A percentile compares a stretch with the other conserved stretches of the same genome.
These are phyloP conservation scores for Corythucha ciliata DNA, from an alignment of 2,888 invertebrate species.

Conservation along the genomic window DNA sequence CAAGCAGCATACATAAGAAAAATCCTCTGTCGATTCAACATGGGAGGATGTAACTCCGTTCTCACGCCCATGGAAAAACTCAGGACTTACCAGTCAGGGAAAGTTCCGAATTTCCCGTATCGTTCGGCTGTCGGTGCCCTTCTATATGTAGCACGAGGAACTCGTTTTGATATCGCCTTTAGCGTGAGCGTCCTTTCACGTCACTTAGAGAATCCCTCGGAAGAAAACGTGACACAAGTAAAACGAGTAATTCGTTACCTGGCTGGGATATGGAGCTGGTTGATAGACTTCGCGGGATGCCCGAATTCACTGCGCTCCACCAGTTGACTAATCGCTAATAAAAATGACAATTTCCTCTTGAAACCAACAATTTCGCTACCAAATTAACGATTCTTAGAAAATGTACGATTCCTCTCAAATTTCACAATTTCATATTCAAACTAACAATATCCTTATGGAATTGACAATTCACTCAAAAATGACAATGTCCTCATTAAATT, in stretches of 20 bases:
- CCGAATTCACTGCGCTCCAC: conserved; percentile 12
- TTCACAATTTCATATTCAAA: too few species aligned
- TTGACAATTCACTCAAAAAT: too few species aligned
- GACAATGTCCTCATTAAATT: too few species aligned
- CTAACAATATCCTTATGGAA: too few species aligned
- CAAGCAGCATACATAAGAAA: conserved; percentile 6
- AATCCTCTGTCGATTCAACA: background rate
- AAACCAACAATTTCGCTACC: too few species aligned
- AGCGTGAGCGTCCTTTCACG: conserved; percentile 10
- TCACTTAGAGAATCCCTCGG: conserved; percentile 11
- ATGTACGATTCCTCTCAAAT: too few species aligned
- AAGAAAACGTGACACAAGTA: conserved; percentile 1
- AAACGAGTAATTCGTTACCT: conserved; percentile 11
- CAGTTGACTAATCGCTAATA: too few species aligned
- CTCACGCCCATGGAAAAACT: background rate
- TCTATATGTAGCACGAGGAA: conserved; percentile 11
- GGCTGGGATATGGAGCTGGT: conserved; percentile 9
- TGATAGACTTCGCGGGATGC: conserved; percentile 17
- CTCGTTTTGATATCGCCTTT: conserved; percentile 15
- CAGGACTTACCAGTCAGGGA: conserved; percentile 3
- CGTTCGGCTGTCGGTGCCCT: conserved; percentile 12
- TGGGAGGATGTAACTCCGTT: conserved; percentile 2
- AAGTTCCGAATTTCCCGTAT: conserved; percentile 14
- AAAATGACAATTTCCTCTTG: too few species aligned
- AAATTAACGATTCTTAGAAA: too few species aligned